Evolutionary conservation across 2,113 vertebrate species (phyloP), one percentile per base, ranked within the genome.

Genomic region (Lasiurus cinereus): DNA sequence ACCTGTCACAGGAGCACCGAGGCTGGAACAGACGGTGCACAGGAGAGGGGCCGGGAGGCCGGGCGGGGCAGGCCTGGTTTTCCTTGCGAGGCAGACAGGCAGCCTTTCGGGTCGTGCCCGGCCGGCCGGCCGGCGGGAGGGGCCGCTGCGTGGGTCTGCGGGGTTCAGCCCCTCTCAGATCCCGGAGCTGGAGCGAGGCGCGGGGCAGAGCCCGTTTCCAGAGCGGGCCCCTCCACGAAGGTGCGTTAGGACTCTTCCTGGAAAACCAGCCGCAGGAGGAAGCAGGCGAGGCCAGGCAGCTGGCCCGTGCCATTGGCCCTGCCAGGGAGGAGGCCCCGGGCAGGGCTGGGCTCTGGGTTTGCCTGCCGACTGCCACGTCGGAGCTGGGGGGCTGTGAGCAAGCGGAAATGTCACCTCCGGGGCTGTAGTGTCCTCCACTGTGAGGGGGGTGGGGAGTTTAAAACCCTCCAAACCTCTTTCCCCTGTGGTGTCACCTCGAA

Each of bases 261-360:
- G 78, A 96, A 93, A 92, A 67, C n/a, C 79, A 73, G 48, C 29
- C 11, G 50, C n/a, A 69, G 67, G 46, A 80, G 52, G 78, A 78
- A 72, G 64, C 6, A 2, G 19, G n/a, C 0, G 2, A 22, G 36
- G 50, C 72, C 82, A 83, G 74, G 62, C 73, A 16, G 4, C 9
- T 1, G 29, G 31, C 88, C 76, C 13, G 5, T 67, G 70, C 54
- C 90, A 10, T 9, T 0, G 2, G 89, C 69, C 39, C 11, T 27
- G 43, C 62, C 64, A 64, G 2, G 0, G 24, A 11, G 46, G 48
- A 54, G 90, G 90, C 80, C 3, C 0, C 66, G 54, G 1, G 15
- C 5, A 64, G 72, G 72, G 50, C 69, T 33, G 83, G 0, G 50
- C 29, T 6, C 70, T 50, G 48, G 62, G 31, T 82, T 62, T 39